Conservation (phyloP, 2,113 vertebrate genomes). For the Chelonoidis abingdonii region DNA sequence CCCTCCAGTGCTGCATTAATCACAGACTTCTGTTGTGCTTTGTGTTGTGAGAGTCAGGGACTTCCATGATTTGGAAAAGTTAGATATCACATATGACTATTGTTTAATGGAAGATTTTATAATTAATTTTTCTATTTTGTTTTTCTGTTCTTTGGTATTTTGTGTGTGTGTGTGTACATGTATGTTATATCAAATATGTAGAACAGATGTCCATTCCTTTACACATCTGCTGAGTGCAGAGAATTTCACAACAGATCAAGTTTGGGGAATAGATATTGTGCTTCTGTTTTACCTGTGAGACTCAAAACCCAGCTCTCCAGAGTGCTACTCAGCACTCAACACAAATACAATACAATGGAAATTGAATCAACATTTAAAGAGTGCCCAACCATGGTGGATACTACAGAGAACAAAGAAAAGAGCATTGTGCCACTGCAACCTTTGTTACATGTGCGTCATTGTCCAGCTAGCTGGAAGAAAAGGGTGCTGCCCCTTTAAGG, state of each 20-base stretch:
- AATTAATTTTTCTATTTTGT: neutral
- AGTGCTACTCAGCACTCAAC: no score
- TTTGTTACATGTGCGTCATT: no score
- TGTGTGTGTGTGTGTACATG: neutral
- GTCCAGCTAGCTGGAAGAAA: no score
- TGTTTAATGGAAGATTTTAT: neutral
- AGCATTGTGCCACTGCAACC: no score
- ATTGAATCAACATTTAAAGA: neutral
- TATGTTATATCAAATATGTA: neutral
- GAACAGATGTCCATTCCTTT: neutral
- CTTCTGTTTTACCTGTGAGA: neutral
- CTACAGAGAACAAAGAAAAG: neutral
- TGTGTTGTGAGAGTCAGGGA: neutral
- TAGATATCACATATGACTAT: neutral
- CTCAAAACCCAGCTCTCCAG: neutral
- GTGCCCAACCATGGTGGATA: neutral
- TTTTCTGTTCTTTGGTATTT: neutral
- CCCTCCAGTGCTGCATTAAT: neutral
- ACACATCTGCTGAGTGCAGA: neutral
- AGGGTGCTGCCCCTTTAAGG: no score
- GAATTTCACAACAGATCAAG: neutral
- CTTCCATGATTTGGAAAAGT: neutral
- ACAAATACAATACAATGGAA: neutral
- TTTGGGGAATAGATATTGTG: neutral
- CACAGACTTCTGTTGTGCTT: neutral